phyloP scores from a whole-genome alignment of 2,113 vertebrate species.

The Phylloscopus trochilus region DNA sequence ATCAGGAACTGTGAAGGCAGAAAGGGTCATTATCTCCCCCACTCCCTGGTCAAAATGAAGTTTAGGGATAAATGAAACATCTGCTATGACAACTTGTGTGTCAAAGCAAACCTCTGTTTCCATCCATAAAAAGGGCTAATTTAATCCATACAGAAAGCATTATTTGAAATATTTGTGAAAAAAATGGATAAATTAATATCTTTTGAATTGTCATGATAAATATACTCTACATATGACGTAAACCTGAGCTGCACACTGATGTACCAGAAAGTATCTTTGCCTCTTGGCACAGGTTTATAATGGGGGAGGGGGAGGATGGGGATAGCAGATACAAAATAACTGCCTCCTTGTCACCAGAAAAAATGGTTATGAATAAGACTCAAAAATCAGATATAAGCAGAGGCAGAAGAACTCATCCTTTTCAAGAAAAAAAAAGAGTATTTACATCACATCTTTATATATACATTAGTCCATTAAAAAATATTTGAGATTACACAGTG shows the following conservation, averaged over 20 bases:
- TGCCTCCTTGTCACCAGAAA: background rate
- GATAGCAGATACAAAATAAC: background rate
- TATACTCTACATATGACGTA: background rate
- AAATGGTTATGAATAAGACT: background rate
- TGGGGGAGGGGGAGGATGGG: fast-evolving
- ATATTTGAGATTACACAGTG: background rate
- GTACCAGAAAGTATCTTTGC: background rate
- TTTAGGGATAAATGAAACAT: background rate
- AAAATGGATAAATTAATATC: background rate
- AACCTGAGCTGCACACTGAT: background rate
- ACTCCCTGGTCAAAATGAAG: background rate
- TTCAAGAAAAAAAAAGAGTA: background rate
- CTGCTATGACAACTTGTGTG: background rate
- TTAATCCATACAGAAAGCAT: background rate
- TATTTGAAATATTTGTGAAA: background rate
- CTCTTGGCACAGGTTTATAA: background rate
- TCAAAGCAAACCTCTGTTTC: background rate
- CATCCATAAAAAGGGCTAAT: background rate
- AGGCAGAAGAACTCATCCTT: background rate
- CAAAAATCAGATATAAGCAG: background rate
- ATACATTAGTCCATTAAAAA: background rate
- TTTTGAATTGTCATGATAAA: background rate
- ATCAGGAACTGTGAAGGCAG: background rate
- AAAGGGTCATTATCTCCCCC: background rate
- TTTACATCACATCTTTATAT: fast-evolving